phyloP scores from a whole-genome alignment of 2,888 invertebrate genomes.

The Apomyelois bistriatella region DNA sequence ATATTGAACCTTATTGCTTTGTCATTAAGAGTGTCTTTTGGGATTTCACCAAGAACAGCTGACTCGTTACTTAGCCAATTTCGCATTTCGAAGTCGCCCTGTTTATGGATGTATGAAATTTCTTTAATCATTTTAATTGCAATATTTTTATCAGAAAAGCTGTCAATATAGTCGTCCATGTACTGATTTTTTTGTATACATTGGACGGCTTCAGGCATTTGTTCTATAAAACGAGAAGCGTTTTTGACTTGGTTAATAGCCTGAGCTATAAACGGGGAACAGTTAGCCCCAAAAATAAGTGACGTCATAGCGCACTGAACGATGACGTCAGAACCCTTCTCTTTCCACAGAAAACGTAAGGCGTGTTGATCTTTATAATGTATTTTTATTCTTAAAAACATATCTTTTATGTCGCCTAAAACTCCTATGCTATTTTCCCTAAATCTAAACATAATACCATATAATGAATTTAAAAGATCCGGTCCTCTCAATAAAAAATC shows the following conservation, averaged over 20 bases:
- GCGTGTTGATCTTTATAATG: constrained; percentile 15
- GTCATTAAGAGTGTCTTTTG: too few species aligned
- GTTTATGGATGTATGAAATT: neutral
- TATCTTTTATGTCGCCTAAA: constrained; percentile 20
- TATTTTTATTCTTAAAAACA: constrained; percentile 22
- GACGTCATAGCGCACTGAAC: constrained; percentile 10
- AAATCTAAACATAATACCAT: neutral
- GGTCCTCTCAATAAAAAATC: constrained; percentile 25
- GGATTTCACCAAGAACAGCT: too few species aligned
- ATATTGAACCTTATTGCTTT: too few species aligned
- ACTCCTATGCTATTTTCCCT: neutral
- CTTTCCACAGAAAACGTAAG: constrained; percentile 13
- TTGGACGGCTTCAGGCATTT: neutral
- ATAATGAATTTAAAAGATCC: constrained; percentile 18
- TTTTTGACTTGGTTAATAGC: constrained; percentile 23
- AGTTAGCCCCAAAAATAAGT: neutral
- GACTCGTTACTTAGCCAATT: too few species aligned
- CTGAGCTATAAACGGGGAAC: constrained; percentile 18
- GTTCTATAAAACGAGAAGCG: constrained; percentile 3
- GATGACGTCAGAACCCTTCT: neutral
- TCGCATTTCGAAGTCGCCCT: neutral
- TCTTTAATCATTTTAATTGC: neutral
- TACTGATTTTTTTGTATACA: neutral
- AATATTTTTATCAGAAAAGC: neutral
- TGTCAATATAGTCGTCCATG: neutral